Conservation (phyloP, 2,888 invertebrate species). For the Dendrolimus pini region DNA sequence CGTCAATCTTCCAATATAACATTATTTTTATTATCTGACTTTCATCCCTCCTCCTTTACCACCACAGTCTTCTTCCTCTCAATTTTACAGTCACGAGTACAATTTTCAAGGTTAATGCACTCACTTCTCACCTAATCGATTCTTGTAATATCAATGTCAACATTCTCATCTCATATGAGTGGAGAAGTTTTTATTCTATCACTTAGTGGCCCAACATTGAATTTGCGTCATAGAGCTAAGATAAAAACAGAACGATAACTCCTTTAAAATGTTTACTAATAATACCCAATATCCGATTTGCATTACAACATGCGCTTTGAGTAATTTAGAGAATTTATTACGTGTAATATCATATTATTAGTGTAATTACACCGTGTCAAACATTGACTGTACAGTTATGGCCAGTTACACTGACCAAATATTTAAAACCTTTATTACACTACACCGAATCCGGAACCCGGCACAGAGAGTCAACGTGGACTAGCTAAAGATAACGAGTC, state of each 20-base stretch:
- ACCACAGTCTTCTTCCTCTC: no score
- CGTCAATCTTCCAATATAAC: no score
- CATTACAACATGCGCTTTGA: slow-evolving; percentile 17
- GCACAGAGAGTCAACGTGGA: no score
- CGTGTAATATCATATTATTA: slow-evolving; percentile 20
- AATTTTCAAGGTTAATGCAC: no score
- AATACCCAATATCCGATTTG: slow-evolving; percentile 2
- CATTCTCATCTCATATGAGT: no score
- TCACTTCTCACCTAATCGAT: no score
- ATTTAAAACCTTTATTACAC: background rate
- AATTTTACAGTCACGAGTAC: no score
- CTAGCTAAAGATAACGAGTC: no score
- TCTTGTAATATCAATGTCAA: no score
- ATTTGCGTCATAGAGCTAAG: background rate
- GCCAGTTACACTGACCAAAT: background rate
- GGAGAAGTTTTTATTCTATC: no score
- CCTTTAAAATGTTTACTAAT: background rate
- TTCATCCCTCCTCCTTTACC: no score
- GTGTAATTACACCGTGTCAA: slow-evolving; percentile 13
- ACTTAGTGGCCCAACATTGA: background rate
- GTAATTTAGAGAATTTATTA: slow-evolving; percentile 13
- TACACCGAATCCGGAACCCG: background rate
- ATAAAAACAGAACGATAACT: background rate
- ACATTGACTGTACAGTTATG: background rate
- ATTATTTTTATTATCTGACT: no score